Base-by-base conservation (phyloP, 2,888 invertebrate genomes). In the Campopleginae sp. region DNA sequence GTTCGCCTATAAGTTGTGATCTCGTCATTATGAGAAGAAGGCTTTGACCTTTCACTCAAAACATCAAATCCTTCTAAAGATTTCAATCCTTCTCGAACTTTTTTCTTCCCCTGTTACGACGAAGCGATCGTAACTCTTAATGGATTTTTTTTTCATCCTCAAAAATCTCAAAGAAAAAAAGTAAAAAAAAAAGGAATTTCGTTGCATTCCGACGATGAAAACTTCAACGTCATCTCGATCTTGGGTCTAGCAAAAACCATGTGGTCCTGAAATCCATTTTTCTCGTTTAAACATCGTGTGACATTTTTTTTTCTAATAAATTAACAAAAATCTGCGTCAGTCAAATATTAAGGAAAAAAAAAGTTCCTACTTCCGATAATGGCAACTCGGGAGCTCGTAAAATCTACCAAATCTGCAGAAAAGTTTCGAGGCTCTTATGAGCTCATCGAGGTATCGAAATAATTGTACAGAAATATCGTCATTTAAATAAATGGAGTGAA, bases 1-100 rank as follows among this genome's bases (percentile, higher is more conserved):
- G 70, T 31, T 72, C 19, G 48, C 61, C 80, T 51, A 72, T 65
- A 51, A 76, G 33, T 51, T 38, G 46, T 68, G 23, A n/a, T 19
- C 78, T 58, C 65, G 27, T 65, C 33, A n/a, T 23, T 17, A 44
- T 38, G 42, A 75, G 68, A 70, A 58, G n/a, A 38, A 71, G 48
- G 48, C 66, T 58, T 46, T 80, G 63, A 65, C 65, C 72, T 80
- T 79, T 71, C 27, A 42, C 14, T n/a, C 44, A 8, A 31, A 48
- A 70, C 8, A n/a, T 17, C 61, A 5, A 70, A 70, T n/a, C 44
- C 38, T 42, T 46, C 31, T 3, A n/a, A 46, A 17, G 19, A 75
- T 27, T 10, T 44, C 17, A n/a, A n/a, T 46, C 63, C 5, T 63
- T 63, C n/a, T 5, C 31, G 31, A 38, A 38, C 38, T 27, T 23